Percentiles rank a stretch among this genome's conserved stretches.
phyloP scores from a whole-genome alignment of 1,140 invertebrate genomes.

The Himalopsyche phryganea region DNA sequence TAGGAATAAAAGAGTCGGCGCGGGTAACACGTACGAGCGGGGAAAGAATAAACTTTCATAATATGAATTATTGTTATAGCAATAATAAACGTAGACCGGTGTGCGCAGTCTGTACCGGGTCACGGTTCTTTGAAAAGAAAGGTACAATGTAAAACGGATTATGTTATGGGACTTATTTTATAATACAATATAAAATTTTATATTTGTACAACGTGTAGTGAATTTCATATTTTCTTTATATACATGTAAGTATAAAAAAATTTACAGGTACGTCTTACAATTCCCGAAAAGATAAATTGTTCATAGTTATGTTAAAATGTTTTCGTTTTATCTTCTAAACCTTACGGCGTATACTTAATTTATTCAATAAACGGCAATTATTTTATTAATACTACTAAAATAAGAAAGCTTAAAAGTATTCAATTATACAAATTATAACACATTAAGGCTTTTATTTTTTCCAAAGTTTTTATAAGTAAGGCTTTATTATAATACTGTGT shows the following conservation, averaged over 20 bases:
- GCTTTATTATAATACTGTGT: too few species aligned
- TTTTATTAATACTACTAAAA: too few species aligned
- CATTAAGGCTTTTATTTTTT: too few species aligned
- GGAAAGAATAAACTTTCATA: conserved; percentile 32
- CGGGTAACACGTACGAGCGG: conserved; percentile 24
- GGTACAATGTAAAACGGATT: conserved; percentile 13
- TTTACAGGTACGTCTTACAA: too few species aligned
- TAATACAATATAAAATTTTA: conserved; percentile 20
- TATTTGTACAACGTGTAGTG: conserved; percentile 4
- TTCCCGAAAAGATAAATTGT: too few species aligned
- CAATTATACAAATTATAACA: too few species aligned
- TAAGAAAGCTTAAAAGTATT: too few species aligned
- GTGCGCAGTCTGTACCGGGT: conserved; percentile 6
- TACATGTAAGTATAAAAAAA: neutral
- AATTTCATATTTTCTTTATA: neutral
- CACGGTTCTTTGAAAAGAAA: neutral
- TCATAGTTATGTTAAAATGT: too few species aligned
- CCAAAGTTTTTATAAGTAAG: too few species aligned
- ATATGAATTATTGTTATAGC: conserved; percentile 35
- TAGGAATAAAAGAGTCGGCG: conserved; percentile 32
- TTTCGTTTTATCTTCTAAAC: too few species aligned
- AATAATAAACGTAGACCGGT: conserved; percentile 34
- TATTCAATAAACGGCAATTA: too few species aligned
- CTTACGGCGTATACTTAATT: too few species aligned
- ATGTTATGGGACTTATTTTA: conserved; percentile 20